Conservation (phyloP, 2,113 vertebrate genomes). For the Glareola pratincola region DNA sequence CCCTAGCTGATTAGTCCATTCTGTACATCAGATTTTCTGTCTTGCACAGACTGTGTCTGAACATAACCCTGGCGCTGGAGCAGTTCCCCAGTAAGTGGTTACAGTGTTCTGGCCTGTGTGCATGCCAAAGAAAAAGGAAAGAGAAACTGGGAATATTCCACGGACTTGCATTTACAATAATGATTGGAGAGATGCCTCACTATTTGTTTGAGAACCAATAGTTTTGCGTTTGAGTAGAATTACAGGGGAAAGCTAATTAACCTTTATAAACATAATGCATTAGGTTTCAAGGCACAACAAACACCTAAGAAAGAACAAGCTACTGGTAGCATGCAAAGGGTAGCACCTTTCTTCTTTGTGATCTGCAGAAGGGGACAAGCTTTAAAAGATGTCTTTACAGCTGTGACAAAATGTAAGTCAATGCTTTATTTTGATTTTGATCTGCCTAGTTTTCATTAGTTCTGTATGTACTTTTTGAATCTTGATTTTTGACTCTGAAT, state of each 20-base stretch:
- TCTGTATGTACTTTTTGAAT: neutral
- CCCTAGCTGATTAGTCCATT: neutral
- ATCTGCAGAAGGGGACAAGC: neutral
- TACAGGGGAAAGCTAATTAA: slow-evolving; percentile 5
- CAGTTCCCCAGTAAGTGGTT: neutral
- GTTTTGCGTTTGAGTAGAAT: neutral
- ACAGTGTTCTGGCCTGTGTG: neutral
- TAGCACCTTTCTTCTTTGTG: neutral
- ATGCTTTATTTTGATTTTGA: neutral
- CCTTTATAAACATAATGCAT: neutral
- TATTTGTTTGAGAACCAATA: neutral
- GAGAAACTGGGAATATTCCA: neutral
- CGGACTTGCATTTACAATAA: neutral
- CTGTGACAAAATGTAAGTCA: neutral
- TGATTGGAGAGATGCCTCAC: neutral
- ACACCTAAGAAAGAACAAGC: neutral
- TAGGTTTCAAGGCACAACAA: neutral
- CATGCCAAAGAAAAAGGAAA: neutral
- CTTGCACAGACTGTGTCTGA: neutral
- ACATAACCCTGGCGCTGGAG: neutral
- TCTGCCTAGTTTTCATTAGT: neutral
- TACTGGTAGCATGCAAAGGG: neutral
- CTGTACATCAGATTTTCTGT: neutral
- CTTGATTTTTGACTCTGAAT: neutral
- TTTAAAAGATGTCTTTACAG: neutral